Base-by-base conservation (phyloP, 92 coral and sea anemone species). In the Porites cylindrica region DNA sequence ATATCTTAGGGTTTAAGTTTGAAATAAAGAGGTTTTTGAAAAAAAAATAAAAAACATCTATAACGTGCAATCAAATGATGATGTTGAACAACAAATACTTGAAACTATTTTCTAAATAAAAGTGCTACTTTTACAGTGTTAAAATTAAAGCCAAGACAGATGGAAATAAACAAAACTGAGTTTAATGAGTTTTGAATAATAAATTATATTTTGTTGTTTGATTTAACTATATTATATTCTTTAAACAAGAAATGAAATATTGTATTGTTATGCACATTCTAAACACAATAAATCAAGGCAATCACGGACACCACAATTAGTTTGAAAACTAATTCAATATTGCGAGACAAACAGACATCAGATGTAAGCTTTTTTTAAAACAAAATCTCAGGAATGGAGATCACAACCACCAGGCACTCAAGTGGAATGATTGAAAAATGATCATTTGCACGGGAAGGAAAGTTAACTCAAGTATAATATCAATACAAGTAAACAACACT, bases 401-500 rank as follows among this genome's bases (percentile, higher is more conserved):
- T 19, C 13, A 19, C 54, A 58, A 8, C 10, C 26, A n/a, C 23
- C 29, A 38, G 8, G 69, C 81, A 77, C 69, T 77, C 7, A 77
- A 61, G 82, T n/a, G 47, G 47, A 38, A 38, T 38, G 70, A 61
- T 69, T 63, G 66, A 66, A 62, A 29, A 61, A 24, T 21, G 43
- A 66, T 26, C 60, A 58, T 20, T 61, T 8, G 24, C 78, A 70
- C 8, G 10, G 32, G 60, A 3, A 8, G 51, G 47, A 3, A 9
- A 10, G 58, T 8, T 18, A 13, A 59, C 3, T 10, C 54, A 70
- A 71, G 72, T 67, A 70, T 60, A 53, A 59, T 70, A 63, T 64
- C 54, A 84, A 75, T n/a, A 14, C 76, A 65, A 43, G 20, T 32
- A 53, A 67, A 77, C 32, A 26, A 38, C 8, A 53, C 89, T 51